These are phyloP conservation scores for Podarcis muralis DNA, from an alignment of 2,113 vertebrate genomes.

Conservation along the genomic window DNA sequence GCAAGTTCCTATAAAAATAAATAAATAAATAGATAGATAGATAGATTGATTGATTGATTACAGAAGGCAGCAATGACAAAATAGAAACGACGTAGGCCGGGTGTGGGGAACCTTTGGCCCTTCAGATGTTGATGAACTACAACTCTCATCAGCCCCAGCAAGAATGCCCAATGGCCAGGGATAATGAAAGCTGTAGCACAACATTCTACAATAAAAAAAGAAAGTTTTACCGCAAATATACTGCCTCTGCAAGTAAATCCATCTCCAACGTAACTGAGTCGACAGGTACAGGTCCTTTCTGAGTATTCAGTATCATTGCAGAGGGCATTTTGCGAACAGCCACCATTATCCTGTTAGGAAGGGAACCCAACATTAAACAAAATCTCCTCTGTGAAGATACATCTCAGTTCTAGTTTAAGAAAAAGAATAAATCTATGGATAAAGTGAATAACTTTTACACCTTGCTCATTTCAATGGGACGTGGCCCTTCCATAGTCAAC, in stretches of 20 bases:
- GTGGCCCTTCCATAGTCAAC: background rate
- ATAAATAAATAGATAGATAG: background rate
- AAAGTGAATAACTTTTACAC: background rate
- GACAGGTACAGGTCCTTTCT: slow-evolving; percentile 83
- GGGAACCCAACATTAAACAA: slow-evolving; percentile 22
- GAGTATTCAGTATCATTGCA: slow-evolving; percentile 81
- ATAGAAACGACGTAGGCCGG: background rate
- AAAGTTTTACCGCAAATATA: slow-evolving; percentile 78
- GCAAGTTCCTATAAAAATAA: slow-evolving; percentile 17
- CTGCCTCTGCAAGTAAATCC: slow-evolving; percentile 84
- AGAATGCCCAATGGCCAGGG: background rate
- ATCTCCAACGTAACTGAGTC: slow-evolving; percentile 76
- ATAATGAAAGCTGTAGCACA: too few relatives aligned
- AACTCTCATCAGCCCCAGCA: too few relatives aligned
- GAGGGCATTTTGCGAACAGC: slow-evolving; percentile 80
- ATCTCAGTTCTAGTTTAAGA: background rate
- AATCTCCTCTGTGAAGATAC: background rate
- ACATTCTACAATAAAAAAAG: background rate
- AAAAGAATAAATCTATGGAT: background rate
- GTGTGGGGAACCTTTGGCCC: too few relatives aligned
- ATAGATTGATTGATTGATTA: too few relatives aligned
- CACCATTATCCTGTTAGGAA: slow-evolving; percentile 84
- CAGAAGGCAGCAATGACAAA: background rate
- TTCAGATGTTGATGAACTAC: too few relatives aligned
- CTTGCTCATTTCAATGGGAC: background rate